Percentiles rank a stretch among this genome's conserved stretches.
Evolutionary conservation across 2,888 invertebrate species (phyloP).

Genomic region (Capitulum mitella): DNA sequence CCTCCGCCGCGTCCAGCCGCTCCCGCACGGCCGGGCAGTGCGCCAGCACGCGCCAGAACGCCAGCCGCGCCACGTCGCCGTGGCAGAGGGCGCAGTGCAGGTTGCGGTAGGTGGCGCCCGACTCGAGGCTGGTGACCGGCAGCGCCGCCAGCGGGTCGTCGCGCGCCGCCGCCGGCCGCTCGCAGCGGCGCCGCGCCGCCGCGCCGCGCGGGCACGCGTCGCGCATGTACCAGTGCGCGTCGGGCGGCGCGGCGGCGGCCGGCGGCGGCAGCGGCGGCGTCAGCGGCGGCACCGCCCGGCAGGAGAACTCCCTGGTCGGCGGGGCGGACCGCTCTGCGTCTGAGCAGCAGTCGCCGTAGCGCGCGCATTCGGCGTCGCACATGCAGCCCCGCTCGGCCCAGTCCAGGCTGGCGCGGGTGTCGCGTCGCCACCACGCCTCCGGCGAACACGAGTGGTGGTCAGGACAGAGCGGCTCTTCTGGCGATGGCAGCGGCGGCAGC

Average conservation of each 20-base stretch:
- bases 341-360: neutral
- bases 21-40: neutral
- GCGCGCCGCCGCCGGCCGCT: neutral
- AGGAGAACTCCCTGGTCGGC: neutral
- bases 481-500: neutral
- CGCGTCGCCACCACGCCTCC: neutral
- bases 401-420: neutral
- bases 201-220: neutral
- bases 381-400: neutral
- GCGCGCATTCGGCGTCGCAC: neutral
- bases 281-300: neutral
- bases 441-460: conserved; percentile 4
- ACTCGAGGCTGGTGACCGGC: neutral
- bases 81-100: neutral
- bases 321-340: neutral
- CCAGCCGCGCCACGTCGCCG: neutral
- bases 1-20: neutral
- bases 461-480: neutral
- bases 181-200: neutral
- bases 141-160: neutral
- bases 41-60: neutral
- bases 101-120: neutral
- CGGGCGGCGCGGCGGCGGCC: neutral
- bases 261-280: neutral
- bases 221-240: conserved; percentile 15